Conservation (phyloP, 2,888 invertebrate genomes). For the Limnephilus rhombicus region DNA sequence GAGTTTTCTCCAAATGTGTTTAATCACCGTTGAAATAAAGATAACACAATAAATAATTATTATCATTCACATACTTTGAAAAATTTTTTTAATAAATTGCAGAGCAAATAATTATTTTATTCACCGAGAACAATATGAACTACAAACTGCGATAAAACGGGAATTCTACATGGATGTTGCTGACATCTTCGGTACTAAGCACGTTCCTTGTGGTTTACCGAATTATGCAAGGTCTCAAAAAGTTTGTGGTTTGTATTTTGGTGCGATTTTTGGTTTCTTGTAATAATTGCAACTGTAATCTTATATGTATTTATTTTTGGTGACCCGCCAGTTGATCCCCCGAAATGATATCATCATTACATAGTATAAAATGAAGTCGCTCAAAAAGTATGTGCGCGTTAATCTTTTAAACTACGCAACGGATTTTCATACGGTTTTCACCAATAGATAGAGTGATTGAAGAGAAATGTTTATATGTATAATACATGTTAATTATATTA, state of each 20-base stretch:
- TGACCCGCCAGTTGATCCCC: too few species aligned
- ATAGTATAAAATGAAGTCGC: too few species aligned
- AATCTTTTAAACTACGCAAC: too few species aligned
- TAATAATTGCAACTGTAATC: not conserved
- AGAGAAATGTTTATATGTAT: too few species aligned
- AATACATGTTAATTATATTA: too few species aligned
- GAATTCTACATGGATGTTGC: not conserved
- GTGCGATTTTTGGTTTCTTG: not conserved
- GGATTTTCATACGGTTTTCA: too few species aligned
- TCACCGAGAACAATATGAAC: not conserved
- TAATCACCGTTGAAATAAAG: not conserved
- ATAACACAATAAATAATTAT: not conserved
- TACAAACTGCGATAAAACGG: not conserved
- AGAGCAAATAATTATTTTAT: too few species aligned
- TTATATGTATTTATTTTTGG: too few species aligned
- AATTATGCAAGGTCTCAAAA: not conserved
- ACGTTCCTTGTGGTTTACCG: not conserved
- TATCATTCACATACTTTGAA: not conserved
- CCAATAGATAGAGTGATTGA: too few species aligned
- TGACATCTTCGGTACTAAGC: not conserved
- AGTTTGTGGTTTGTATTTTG: not conserved
- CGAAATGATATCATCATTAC: too few species aligned
- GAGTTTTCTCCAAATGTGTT: not conserved
- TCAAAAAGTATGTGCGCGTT: too few species aligned
- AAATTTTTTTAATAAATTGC: not conserved